Conservation (phyloP, 1,140 invertebrate genomes). For the Palaemon carinicauda region DNA sequence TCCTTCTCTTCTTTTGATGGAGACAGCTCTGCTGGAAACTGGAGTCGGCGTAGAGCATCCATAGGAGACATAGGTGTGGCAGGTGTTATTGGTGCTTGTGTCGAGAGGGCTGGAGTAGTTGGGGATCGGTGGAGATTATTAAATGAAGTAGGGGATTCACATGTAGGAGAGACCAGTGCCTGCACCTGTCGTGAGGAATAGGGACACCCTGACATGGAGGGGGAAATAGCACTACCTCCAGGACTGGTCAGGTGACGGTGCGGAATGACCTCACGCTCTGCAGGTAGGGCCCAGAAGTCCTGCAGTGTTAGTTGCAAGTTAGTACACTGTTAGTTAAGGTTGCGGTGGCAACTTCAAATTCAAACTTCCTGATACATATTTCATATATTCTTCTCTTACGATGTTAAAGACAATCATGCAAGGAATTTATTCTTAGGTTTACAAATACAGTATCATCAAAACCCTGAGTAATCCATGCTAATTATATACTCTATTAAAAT, state of each 20-base stretch:
- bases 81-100: conserved; percentile 39
- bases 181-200: conserved; percentile 58
- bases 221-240: conserved; percentile 30
- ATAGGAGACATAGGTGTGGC: conserved; percentile 59
- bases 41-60: conserved; percentile 58
- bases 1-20: conserved; percentile 21
- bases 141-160: conserved; percentile 42
- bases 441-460: no score
- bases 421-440: no score
- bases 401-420: no score
- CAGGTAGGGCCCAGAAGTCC: conserved; percentile 73
- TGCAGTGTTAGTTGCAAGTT: conserved; percentile 60
- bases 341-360: no score
- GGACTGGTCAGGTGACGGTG: conserved; percentile 74
- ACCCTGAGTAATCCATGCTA: no score
- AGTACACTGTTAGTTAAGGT: background rate
- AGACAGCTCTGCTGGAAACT: conserved; percentile 39
- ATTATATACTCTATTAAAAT: no score
- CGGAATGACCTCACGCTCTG: conserved; percentile 74
- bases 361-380: no score
- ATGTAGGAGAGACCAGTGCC: conserved; percentile 58
- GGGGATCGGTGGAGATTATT: conserved; percentile 51
- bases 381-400: no score
- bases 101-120: conserved; percentile 51
- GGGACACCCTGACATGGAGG: conserved; percentile 48